Conservation (phyloP, 1,140 invertebrate species). For the Drosophila kanapiae region DNA sequence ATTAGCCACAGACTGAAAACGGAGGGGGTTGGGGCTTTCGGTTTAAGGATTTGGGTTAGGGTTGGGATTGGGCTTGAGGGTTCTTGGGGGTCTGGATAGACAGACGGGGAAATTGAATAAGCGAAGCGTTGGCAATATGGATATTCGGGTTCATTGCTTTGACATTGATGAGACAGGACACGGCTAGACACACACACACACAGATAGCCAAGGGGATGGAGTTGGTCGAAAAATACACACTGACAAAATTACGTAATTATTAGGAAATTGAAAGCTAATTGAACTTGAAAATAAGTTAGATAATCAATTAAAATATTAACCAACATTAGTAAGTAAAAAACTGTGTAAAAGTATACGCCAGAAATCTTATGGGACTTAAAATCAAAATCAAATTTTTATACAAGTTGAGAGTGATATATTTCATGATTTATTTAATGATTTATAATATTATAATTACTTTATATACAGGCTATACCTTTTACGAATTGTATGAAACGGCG, state of each 20-base stretch:
- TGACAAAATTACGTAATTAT: neutral
- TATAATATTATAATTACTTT: no score
- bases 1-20: constrained; percentile 31
- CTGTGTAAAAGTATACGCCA: no score
- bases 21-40: neutral
- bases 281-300: no score
- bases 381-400: no score
- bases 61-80: neutral
- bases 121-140: constrained; percentile 70
- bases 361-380: no score
- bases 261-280: neutral
- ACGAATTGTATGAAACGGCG: no score
- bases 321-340: no score
- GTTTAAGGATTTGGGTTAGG: neutral
- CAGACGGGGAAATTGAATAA: constrained; percentile 55
- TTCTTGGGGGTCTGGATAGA: constrained; percentile 15
- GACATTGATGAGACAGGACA: constrained; percentile 76
- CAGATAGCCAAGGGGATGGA: constrained; percentile 6
- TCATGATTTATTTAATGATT: no score
- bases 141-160: constrained; percentile 79
- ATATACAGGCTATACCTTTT: no score
- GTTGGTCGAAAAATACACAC: neutral
- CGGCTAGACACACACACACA: constrained; percentile 38
- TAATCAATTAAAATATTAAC: no score
- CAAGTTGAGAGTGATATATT: no score